A percentile compares a stretch with the other conserved stretches of the same genome.
Conservation (phyloP, 2,797 vertebrate genomes). For the Saxicola maurus region DNA sequence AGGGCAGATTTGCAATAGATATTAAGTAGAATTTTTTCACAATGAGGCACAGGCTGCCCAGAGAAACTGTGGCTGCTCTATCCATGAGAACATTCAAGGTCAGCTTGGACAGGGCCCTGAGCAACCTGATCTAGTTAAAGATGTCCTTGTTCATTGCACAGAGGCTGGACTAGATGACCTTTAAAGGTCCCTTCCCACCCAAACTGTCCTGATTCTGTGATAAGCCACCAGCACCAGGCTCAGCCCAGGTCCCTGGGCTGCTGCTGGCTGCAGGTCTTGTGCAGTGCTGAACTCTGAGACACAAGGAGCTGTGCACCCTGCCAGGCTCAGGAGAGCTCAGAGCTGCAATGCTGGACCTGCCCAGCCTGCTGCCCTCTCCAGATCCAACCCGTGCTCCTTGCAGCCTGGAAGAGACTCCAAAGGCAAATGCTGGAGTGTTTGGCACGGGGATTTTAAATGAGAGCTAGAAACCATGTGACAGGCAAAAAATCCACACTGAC, state of each 20-base stretch:
- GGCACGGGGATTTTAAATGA: not conserved
- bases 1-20: not conserved
- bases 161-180: not conserved
- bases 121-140: not conserved
- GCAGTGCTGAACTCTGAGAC: not conserved
- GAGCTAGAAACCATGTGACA: not conserved
- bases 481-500: not conserved
- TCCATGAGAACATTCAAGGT: not conserved
- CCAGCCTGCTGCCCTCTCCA: accelerated
- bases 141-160: not conserved
- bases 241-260: not conserved
- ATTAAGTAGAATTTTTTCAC: not conserved
- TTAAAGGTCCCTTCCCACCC: not conserved
- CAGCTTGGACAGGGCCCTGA: not conserved
- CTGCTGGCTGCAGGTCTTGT: not conserved
- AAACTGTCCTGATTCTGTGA: not conserved
- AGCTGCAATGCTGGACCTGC: not conserved
- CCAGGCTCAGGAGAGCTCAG: not conserved
- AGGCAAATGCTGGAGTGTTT: not conserved
- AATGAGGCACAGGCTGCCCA: not conserved
- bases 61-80: not conserved
- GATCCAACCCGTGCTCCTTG: not conserved
- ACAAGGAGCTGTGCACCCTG: not conserved
- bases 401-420: not conserved
- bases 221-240: not conserved